Conservation (phyloP, 2,888 invertebrate genomes). For the Tribolium freemani region DNA sequence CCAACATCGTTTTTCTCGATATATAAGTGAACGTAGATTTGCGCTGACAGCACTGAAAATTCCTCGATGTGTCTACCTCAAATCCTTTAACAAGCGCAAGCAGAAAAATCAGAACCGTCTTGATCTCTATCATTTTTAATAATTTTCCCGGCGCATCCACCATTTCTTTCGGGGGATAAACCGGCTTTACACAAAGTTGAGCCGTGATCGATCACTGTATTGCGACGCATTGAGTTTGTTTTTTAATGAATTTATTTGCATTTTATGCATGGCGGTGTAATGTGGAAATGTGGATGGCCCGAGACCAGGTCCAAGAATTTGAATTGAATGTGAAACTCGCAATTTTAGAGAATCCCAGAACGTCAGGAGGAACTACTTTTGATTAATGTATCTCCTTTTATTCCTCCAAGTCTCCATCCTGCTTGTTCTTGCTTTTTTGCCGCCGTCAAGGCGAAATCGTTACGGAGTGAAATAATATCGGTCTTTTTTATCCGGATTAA, state of each 20-base stretch:
- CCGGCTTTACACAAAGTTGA: not conserved
- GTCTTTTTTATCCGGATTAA: slow-evolving; percentile 35
- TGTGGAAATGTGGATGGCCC: slow-evolving; percentile 39
- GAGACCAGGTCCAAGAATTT: slow-evolving; percentile 46
- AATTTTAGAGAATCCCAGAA: slow-evolving; percentile 50
- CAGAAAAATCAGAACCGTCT: slow-evolving; percentile 6
- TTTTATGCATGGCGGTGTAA: slow-evolving; percentile 19
- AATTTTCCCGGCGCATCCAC: slow-evolving; percentile 30
- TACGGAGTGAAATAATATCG: slow-evolving; percentile 38
- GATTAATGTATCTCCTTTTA: slow-evolving; percentile 55
- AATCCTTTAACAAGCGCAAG: slow-evolving; percentile 36
- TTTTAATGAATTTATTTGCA: slow-evolving; percentile 32
- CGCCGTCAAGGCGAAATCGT: slow-evolving; percentile 41
- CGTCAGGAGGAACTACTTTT: slow-evolving; percentile 52
- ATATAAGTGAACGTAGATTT: slow-evolving; percentile 44
- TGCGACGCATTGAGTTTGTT: slow-evolving; percentile 1
- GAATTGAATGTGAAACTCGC: slow-evolving; percentile 51
- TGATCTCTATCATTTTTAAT: slow-evolving; percentile 26
- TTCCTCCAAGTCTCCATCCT: slow-evolving; percentile 51
- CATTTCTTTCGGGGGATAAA: slow-evolving; percentile 1
- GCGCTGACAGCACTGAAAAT: slow-evolving; percentile 44
- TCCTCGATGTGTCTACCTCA: slow-evolving; percentile 39
- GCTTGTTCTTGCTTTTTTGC: slow-evolving; percentile 46
- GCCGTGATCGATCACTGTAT: slow-evolving; percentile 8
- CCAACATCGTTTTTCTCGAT: slow-evolving; percentile 44